A percentile compares a stretch with the other conserved stretches of the same genome.
Evolutionary conservation across 2,113 vertebrate species (phyloP).

Genomic region (Oreocharis arfaki): DNA sequence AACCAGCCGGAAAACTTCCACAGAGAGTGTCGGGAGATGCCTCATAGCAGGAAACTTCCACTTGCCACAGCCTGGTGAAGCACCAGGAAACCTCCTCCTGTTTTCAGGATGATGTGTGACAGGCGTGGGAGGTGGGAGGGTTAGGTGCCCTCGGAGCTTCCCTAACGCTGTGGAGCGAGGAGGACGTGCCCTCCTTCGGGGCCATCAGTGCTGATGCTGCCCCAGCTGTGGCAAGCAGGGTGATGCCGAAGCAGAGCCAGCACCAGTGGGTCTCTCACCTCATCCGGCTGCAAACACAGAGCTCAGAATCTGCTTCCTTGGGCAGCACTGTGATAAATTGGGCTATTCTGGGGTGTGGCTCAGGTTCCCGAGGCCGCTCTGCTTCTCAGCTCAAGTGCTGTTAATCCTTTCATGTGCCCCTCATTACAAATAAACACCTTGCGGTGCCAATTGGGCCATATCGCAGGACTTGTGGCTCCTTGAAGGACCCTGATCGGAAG

Average conservation of each 20-base stretch:
- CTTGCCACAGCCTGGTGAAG: neutral
- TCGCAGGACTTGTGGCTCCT: slow-evolving; percentile 3
- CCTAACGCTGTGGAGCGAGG: rapidly evolving
- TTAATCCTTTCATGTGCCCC: neutral
- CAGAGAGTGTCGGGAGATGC: neutral
- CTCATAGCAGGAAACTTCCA: slow-evolving; percentile 34
- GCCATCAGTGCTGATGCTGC: rapidly evolving
- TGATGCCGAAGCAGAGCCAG: neutral
- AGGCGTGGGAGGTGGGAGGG: neutral
- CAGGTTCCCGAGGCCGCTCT: rapidly evolving
- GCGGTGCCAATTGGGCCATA: rapidly evolving
- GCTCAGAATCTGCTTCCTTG: rapidly evolving
- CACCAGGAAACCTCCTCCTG: neutral
- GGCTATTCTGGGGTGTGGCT: neutral
- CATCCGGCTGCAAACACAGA: neutral
- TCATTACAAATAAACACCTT: neutral
- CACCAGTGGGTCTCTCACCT: neutral
- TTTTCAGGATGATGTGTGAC: neutral
- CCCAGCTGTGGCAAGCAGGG: rapidly evolving
- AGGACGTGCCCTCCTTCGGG: neutral
- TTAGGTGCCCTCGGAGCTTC: neutral
- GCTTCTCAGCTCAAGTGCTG: neutral
- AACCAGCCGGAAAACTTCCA: neutral
- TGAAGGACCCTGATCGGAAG: neutral
- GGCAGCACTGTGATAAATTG: neutral